Base-by-base conservation (phyloP, 1,140 invertebrate genomes). In the Drosophila hydei region DNA sequence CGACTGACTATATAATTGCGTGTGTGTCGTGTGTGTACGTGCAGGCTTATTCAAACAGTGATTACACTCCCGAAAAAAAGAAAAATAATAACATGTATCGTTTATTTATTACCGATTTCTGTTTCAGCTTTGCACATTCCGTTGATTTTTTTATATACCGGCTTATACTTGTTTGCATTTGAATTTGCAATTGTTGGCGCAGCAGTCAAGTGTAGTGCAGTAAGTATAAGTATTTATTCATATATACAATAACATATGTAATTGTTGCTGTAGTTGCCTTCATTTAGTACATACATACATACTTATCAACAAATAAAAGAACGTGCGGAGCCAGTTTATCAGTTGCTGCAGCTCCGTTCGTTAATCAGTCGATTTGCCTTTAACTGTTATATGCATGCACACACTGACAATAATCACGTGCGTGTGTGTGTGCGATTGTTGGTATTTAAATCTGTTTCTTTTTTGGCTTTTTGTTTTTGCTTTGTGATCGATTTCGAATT, bases 51-150 rank as follows among this genome's bases (percentile, higher is more conserved):
- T 61, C 36, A 65, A 58, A 70, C 70, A 54, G 73, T 77, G 78
- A 77, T 65, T 65, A 19, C 51, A 47, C 59, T 61, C 47, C 59
- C 21, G 21, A 38, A 38, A 68, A 52, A 52, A 16, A 27, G 23
- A 47, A n/a, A 21, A n/a, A 27, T 43, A 11, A 54, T 60, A 56
- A 42, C 55, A 19, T 58, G 55, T 58, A 63, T 52, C 23, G 64
- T 63, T 73, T 59, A 62, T 58, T 54, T 54, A 61, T 75, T 72
- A 51, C 61, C 52, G 59, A 56, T 58, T 77, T 70, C 30, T 75
- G 67, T 77, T 85, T 69, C 52, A 80, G 83, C 77, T 56, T 71
- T 68, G 72, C 64, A 85, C 81, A 85, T 84, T 85, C 74, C 74
- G 33, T 62, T 55, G 58, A 54, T 61, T 50, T 63, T 23, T 50